A percentile compares a stretch with the other conserved stretches of the same genome.
Conservation (phyloP, 2,113 vertebrate species). For the Tragelaphus imberbis region DNA sequence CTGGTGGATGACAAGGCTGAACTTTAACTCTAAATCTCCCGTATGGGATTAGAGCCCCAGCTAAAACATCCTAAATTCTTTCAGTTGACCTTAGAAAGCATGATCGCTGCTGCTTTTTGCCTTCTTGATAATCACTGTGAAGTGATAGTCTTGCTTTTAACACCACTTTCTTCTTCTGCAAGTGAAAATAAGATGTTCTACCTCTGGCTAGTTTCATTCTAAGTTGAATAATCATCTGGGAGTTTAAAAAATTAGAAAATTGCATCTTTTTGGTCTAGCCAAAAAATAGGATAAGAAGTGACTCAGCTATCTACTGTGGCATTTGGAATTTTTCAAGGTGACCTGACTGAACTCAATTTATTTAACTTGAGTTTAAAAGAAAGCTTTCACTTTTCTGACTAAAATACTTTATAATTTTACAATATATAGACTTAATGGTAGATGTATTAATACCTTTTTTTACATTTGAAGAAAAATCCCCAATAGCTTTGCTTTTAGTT, state of each 20-base stretch:
- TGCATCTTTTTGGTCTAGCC: constrained; percentile 7
- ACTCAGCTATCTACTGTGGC: constrained; percentile 33
- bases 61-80: not conserved
- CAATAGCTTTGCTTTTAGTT: constrained; percentile 16
- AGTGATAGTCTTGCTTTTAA: not conserved
- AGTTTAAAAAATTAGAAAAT: constrained; percentile 49
- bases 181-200: constrained; percentile 7
- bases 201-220: constrained; percentile 34
- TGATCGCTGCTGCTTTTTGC: not conserved
- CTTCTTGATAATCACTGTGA: not conserved
- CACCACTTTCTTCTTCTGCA: not conserved
- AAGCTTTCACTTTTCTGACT: constrained; percentile 27
- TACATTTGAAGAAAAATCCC: constrained; percentile 26
- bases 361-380: constrained; percentile 24
- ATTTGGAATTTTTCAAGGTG: constrained; percentile 38
- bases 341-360: constrained; percentile 15
- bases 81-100: not conserved
- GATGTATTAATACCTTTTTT: constrained; percentile 15
- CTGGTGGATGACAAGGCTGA: not conserved
- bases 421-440: constrained; percentile 4
- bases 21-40: not conserved
- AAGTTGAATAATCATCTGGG: not conserved
- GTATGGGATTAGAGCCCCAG: not conserved
- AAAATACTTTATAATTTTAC: constrained; percentile 28
- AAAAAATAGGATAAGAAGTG: constrained; percentile 39